Evolutionary conservation across 2,888 invertebrate genomes (phyloP).

Genomic region (Monoplex corrugatus): DNA sequence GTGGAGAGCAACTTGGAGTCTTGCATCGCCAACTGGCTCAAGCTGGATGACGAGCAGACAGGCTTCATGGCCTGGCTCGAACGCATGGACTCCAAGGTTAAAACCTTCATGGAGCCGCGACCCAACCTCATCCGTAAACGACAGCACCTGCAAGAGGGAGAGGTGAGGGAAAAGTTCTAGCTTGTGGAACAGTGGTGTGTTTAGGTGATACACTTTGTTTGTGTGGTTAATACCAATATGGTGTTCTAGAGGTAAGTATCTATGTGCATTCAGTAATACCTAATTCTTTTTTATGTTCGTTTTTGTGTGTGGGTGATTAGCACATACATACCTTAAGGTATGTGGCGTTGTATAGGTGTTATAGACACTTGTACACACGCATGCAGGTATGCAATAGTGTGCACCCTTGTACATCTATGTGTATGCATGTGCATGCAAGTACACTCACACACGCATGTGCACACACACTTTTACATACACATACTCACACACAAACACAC

Average conservation of each 20-base stretch:
- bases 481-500: not conserved
- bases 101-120: conserved; percentile 67
- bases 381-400: not conserved
- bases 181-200: not conserved
- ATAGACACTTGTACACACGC: not conserved
- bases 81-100: conserved; percentile 69
- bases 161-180: conserved; percentile 62
- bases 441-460: conserved; percentile 2
- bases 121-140: conserved; percentile 70
- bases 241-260: not conserved
- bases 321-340: too few species aligned
- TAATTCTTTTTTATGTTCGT: not conserved
- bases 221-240: not conserved
- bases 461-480: too few species aligned
- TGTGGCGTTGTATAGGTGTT: too few species aligned
- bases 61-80: conserved; percentile 91
- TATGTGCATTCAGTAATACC: not conserved
- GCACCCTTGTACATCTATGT: not conserved
- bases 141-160: conserved; percentile 67
- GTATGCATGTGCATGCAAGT: not conserved
- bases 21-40: conserved; percentile 94
- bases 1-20: conserved; percentile 92
- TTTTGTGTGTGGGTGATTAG: too few species aligned
- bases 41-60: conserved; percentile 92
- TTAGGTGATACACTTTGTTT: not conserved